Conservation (phyloP, 2,888 invertebrate species). For the Nomada fabriciana region DNA sequence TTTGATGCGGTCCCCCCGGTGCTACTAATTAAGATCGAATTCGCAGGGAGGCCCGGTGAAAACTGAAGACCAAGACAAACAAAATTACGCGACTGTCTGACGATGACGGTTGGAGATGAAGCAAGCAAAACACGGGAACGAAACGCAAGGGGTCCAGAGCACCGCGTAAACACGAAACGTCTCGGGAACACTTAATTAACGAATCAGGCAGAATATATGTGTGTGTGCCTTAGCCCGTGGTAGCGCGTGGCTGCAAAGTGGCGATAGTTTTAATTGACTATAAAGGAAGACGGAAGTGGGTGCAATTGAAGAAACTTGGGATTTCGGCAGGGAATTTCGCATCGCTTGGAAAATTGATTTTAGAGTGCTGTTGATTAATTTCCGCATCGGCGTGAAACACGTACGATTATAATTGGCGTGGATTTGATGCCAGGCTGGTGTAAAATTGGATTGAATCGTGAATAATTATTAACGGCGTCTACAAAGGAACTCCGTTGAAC, state of each 20-base stretch:
- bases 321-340: no score
- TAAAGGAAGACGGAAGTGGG: conserved; percentile 8
- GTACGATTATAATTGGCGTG: no score
- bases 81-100: conserved; percentile 59
- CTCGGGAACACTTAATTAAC: conserved; percentile 71
- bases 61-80: conserved; percentile 63
- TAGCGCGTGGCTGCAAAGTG: conserved; percentile 35
- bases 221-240: no score
- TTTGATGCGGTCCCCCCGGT: conserved; percentile 41
- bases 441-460: background rate
- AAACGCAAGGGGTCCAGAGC: conserved; percentile 27
- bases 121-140: conserved; percentile 50
- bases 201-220: conserved; percentile 57
- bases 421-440: no score
- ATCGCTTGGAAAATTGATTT: no score
- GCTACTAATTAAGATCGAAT: conserved; percentile 68
- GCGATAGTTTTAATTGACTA: conserved; percentile 53
- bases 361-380: no score
- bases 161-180: conserved; percentile 68
- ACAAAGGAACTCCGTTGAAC: background rate
- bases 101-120: conserved; percentile 42
- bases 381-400: no score
- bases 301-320: no score
- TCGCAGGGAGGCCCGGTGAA: conserved; percentile 38
- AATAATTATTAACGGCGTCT: conserved; percentile 16